Conservation (phyloP, 2,797 vertebrate genomes). For the Sebastes ruberrimus region DNA sequence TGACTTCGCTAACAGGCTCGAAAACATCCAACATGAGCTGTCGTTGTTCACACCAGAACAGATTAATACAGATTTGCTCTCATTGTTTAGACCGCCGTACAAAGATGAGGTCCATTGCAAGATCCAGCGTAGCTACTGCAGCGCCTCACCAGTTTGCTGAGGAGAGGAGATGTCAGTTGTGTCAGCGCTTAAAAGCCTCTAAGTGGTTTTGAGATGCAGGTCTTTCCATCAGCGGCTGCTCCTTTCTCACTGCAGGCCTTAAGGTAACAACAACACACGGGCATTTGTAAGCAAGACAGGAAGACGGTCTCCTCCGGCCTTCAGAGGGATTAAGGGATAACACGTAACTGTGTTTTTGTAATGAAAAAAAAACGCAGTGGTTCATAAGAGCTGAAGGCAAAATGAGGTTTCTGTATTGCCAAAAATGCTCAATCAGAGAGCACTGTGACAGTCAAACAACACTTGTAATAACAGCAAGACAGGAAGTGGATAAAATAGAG, state of each 20-base stretch:
- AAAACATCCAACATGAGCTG: background rate
- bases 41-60: background rate
- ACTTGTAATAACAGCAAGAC: background rate
- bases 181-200: conserved; percentile 57
- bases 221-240: conserved; percentile 42
- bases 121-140: background rate
- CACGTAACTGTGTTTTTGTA: background rate
- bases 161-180: conserved; percentile 32
- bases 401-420: background rate
- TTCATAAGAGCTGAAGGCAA: background rate
- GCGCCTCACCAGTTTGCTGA: background rate
- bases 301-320: background rate
- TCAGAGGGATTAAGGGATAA: background rate
- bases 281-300: background rate
- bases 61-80: background rate
- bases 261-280: conserved; percentile 4
- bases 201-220: conserved; percentile 49
- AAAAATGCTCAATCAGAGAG: background rate
- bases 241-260: background rate
- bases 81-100: background rate
- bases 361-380: background rate
- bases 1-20: background rate
- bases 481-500: background rate
- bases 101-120: background rate
- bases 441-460: background rate